These are phyloP conservation scores for Andinoacara biseriatus DNA, from an alignment of 2,113 vertebrate genomes.

Conservation along the genomic window DNA sequence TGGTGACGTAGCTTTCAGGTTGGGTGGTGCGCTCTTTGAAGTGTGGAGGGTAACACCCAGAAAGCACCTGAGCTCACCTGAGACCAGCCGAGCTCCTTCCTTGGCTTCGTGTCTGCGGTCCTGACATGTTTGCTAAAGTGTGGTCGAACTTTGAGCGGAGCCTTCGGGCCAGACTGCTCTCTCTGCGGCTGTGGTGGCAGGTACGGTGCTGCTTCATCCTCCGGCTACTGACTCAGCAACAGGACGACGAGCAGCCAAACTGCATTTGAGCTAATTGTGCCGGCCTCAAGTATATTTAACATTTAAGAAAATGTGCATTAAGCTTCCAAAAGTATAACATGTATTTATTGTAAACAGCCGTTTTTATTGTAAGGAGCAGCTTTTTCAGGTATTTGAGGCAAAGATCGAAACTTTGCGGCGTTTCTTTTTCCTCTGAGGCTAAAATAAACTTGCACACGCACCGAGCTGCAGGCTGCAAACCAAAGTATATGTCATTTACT, in stretches of 20 bases:
- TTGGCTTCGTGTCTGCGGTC: neutral
- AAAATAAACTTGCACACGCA: neutral
- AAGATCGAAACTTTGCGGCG: neutral
- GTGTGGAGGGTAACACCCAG: neutral
- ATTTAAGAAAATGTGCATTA: neutral
- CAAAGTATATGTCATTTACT: accelerated
- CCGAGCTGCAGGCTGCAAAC: neutral
- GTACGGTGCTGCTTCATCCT: slow-evolving; percentile 19
- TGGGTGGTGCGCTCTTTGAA: neutral
- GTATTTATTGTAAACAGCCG: neutral
- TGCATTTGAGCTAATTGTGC: neutral
- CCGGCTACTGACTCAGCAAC: neutral
- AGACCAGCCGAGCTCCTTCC: neutral
- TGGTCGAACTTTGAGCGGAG: slow-evolving; percentile 54
- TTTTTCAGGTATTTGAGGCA: neutral
- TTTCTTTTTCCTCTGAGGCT: neutral
- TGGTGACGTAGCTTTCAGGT: neutral
- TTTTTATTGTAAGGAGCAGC: neutral
- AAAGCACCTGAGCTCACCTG: slow-evolving; percentile 21
- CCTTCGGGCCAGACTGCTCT: slow-evolving; percentile 20
- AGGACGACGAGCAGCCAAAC: neutral
- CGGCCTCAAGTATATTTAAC: neutral
- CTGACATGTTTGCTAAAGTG: slow-evolving; percentile 54
- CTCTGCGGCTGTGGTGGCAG: slow-evolving; percentile 56
- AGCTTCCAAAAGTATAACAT: neutral